Percentiles rank a stretch among this genome's conserved stretches.
Conservation (phyloP, 2,797 vertebrate species). For the Mus minutoides region DNA sequence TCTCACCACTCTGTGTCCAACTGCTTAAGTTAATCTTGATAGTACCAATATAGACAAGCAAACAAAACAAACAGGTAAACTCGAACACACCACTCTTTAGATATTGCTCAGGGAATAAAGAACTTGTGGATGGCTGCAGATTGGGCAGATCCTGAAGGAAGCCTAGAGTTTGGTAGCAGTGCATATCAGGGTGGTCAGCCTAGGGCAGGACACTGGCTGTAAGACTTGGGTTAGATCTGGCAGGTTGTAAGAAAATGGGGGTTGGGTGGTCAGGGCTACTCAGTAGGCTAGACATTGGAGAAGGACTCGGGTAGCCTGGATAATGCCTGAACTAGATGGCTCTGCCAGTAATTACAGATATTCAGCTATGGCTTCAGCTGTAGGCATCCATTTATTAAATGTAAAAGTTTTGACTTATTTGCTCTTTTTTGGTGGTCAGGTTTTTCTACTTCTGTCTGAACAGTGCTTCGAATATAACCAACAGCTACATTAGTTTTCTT, state of each 20-base stretch:
- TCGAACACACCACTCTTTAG: not conserved
- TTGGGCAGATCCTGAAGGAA: not conserved
- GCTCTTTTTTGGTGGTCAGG: not conserved
- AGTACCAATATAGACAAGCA: not conserved
- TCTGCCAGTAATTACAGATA: not conserved
- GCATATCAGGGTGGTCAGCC: not conserved
- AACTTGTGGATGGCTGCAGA: not conserved
- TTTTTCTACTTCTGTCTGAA: not conserved
- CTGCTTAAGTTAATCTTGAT: not conserved
- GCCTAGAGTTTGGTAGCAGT: not conserved
- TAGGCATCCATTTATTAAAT: not conserved
- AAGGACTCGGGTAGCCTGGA: not conserved
- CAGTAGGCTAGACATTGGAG: not conserved
- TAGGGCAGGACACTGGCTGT: not conserved
- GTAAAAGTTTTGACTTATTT: not conserved
- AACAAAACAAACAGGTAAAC: not conserved
- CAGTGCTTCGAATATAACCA: constrained; percentile 8
- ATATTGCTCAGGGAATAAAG: not conserved
- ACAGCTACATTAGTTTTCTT: not conserved
- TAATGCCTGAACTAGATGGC: not conserved
- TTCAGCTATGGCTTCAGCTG: not conserved
- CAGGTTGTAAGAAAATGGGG: not conserved
- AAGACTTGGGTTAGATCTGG: not conserved
- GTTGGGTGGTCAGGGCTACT: not conserved
- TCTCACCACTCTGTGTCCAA: not conserved